phyloP scores from a whole-genome alignment of 1,140 invertebrate species.

The Batillaria attramentaria region DNA sequence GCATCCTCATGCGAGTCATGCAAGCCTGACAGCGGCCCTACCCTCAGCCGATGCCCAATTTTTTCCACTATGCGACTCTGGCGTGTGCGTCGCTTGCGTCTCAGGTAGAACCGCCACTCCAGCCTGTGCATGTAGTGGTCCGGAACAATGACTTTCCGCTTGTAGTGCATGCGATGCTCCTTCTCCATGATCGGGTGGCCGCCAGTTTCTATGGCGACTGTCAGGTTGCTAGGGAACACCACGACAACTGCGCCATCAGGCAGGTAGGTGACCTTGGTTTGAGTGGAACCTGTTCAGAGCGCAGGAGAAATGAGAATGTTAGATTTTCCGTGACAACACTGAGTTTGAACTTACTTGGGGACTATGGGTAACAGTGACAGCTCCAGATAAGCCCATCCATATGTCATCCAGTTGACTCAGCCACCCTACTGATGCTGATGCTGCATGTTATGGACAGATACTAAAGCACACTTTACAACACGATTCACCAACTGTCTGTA shows the following conservation, averaged over 20 bases:
- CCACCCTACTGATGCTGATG: too few species aligned
- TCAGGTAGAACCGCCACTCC: conserved; percentile 88
- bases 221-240: conserved; percentile 71
- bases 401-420: conserved; percentile 9
- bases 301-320: conserved; percentile 16
- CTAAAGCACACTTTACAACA: too few species aligned
- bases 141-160: conserved; percentile 87
- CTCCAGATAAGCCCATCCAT: conserved; percentile 26
- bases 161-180: conserved; percentile 89
- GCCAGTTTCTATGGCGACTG: conserved; percentile 75
- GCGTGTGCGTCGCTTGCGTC: conserved; percentile 60
- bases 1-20: conserved; percentile 65
- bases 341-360: too few species aligned
- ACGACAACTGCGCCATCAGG: conserved; percentile 72
- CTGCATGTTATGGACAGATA: too few species aligned
- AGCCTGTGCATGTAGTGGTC: conserved; percentile 88
- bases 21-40: conserved; percentile 62
- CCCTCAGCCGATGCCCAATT: conserved; percentile 66
- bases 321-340: conserved; percentile 17
- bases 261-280: conserved; percentile 69
- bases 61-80: conserved; percentile 56
- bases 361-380: too few species aligned
- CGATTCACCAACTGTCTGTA: too few species aligned
- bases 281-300: conserved; percentile 57
- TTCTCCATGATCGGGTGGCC: conserved; percentile 84